A percentile compares a stretch with the other conserved stretches of the same genome.
Conservation (phyloP, 2,888 invertebrate genomes). For the Epistrophe grossulariae region DNA sequence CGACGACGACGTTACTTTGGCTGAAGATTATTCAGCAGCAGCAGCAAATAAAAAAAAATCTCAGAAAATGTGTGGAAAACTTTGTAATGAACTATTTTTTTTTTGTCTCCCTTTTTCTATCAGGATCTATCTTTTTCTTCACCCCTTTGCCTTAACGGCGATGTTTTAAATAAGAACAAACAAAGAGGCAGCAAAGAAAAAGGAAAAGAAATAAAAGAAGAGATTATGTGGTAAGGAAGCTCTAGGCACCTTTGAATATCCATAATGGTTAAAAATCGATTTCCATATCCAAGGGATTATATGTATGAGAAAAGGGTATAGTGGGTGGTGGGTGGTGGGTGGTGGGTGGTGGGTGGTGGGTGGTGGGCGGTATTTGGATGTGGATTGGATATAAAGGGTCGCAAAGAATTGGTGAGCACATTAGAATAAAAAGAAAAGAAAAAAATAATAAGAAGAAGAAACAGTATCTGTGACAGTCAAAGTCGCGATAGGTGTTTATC, state of each 20-base stretch:
- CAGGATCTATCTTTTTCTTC: constrained; percentile 14
- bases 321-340: neutral
- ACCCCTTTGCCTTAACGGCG: neutral
- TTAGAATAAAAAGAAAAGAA: neutral
- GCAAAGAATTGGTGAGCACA: neutral
- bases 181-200: neutral
- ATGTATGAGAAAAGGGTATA: constrained; percentile 23
- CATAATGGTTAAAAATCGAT: constrained; percentile 67
- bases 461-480: constrained; percentile 6
- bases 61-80: constrained; percentile 27
- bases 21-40: neutral
- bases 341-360: no score
- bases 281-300: constrained; percentile 64
- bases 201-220: constrained; percentile 6
- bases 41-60: neutral
- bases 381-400: neutral
- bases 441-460: neutral
- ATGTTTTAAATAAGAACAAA: constrained; percentile 23
- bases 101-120: neutral
- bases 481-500: constrained; percentile 51
- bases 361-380: neutral
- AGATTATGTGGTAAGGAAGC: constrained; percentile 53
- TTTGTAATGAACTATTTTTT: constrained; percentile 40
- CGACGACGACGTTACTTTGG: neutral
- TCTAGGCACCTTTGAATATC: constrained; percentile 54